Conservation (phyloP, 2,113 vertebrate genomes). For the Okapia johnstoni region DNA sequence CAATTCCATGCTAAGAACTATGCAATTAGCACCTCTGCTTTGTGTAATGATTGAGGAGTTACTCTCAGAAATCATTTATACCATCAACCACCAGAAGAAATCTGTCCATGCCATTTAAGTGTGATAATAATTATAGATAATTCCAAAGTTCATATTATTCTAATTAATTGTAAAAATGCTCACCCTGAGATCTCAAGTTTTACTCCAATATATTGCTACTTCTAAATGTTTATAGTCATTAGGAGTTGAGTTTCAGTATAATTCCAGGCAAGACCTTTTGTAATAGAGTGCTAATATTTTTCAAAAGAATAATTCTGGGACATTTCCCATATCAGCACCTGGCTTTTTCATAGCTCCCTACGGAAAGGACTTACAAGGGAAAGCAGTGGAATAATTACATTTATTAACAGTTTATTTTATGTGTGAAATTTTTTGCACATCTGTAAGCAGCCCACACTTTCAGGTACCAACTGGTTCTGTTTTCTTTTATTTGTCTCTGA, state of each 20-base stretch:
- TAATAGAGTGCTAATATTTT: conserved; percentile 54
- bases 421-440: conserved; percentile 33
- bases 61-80: not conserved
- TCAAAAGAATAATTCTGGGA: conserved; percentile 63
- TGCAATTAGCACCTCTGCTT: not conserved
- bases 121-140: not conserved
- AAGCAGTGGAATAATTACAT: conserved; percentile 42
- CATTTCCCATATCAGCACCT: conserved; percentile 61
- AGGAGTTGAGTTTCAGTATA: conserved; percentile 12
- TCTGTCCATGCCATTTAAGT: not conserved
- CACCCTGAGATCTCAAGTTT: conserved; percentile 27
- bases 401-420: conserved; percentile 71
- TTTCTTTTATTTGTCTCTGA: conserved; percentile 53
- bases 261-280: not conserved
- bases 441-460: conserved; percentile 38
- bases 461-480: conserved; percentile 26
- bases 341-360: conserved; percentile 54
- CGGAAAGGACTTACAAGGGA: conserved; percentile 49
- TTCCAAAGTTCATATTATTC: not conserved
- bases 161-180: not conserved
- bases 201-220: not conserved
- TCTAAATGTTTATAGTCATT: conserved; percentile 7
- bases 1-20: not conserved
- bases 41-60: not conserved
- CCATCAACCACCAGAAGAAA: not conserved